Percentiles rank a stretch among this genome's conserved stretches.
Evolutionary conservation across 1,140 invertebrate species (phyloP).

Genomic region (Trypoxylus dichotomus): DNA sequence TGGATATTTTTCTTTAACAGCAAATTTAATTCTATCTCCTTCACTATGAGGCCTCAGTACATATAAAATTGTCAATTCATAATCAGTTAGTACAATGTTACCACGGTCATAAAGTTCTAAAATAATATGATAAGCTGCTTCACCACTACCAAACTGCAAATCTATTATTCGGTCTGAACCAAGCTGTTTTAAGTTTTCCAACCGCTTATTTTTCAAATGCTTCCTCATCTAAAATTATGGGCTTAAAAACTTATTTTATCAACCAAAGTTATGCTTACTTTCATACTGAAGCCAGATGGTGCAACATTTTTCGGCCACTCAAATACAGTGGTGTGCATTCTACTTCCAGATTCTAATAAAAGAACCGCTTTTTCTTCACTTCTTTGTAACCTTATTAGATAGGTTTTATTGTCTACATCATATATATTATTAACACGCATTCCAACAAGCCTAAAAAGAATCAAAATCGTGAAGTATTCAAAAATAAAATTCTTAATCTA

Average conservation of each 20-base stretch:
- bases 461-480: constrained; percentile 33
- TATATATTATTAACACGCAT: constrained; percentile 97
- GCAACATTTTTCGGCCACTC: constrained; percentile 98
- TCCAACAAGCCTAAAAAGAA: constrained; percentile 73
- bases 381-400: constrained; percentile 86
- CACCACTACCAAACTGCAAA: constrained; percentile 91
- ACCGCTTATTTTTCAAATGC: constrained; percentile 93
- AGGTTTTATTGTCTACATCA: constrained; percentile 96
- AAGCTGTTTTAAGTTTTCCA: constrained; percentile 84
- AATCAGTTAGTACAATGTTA: constrained; percentile 94
- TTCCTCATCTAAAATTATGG: constrained; percentile 80
- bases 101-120: constrained; percentile 96
- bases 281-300: constrained; percentile 97
- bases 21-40: constrained; percentile 90
- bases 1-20: constrained; percentile 91
- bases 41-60: constrained; percentile 91
- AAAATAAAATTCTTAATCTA: constrained; percentile 52
- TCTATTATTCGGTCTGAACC: constrained; percentile 89
- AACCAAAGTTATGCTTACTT: constrained; percentile 60
- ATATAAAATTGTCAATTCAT: constrained; percentile 89
- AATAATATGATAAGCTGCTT: constrained; percentile 95
- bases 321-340: constrained; percentile 92
- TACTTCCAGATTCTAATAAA: constrained; percentile 90
- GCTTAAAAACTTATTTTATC: background rate
- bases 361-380: constrained; percentile 84